These are phyloP conservation scores for Stictocephala bisonia DNA, from an alignment of 2,888 invertebrate species.

Conservation along the genomic window DNA sequence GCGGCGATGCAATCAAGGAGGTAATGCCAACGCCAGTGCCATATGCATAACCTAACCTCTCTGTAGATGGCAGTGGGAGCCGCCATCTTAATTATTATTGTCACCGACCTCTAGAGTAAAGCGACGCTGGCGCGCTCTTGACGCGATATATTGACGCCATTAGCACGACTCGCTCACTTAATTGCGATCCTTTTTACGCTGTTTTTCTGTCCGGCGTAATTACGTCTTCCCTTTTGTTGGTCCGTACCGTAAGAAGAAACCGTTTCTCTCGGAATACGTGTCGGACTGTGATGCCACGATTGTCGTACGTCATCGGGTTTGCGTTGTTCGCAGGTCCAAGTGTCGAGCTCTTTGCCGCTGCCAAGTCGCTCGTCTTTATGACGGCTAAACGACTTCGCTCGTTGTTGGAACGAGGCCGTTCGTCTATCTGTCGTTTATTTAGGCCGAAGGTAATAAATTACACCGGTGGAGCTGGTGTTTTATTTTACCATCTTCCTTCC, in stretches of 20 bases:
- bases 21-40: background rate
- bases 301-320: constrained; percentile 18
- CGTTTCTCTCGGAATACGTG: constrained; percentile 13
- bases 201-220: constrained; percentile 33
- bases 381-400: too few species aligned
- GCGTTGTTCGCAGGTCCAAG: too few species aligned
- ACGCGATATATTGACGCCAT: constrained; percentile 36
- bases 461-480: too few species aligned
- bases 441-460: too few species aligned
- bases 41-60: constrained; percentile 4
- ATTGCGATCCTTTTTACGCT: constrained; percentile 25
- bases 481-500: too few species aligned
- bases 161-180: constrained; percentile 5
- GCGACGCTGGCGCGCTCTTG: too few species aligned
- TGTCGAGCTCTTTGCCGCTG: too few species aligned
- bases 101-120: too few species aligned
- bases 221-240: constrained; percentile 26
- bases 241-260: constrained; percentile 29
- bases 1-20: too few species aligned
- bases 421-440: too few species aligned
- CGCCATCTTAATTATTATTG: constrained; percentile 38
- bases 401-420: too few species aligned
- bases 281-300: constrained; percentile 20
- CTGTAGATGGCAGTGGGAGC: constrained; percentile 7
- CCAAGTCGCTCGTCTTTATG: too few species aligned